These are phyloP conservation scores for Fratercula arctica DNA, from an alignment of 2,797 vertebrate species.

Conservation along the genomic window DNA sequence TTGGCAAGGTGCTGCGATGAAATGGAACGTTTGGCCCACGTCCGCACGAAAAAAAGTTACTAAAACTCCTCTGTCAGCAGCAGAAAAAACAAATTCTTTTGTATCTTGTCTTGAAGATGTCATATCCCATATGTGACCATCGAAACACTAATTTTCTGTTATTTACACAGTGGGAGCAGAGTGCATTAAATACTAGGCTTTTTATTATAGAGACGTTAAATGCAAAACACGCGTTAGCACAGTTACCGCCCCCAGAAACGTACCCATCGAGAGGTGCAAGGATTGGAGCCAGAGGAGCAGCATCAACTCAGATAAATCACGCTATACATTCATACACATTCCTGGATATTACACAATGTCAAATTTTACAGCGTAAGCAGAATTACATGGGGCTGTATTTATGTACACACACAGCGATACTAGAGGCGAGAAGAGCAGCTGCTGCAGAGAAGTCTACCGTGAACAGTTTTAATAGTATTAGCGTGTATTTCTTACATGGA, in stretches of 20 bases:
- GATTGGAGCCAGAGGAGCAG: not conserved
- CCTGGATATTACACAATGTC: not conserved
- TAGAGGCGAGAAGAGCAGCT: not conserved
- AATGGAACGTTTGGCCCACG: not conserved
- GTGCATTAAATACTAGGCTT: not conserved
- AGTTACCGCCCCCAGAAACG: not conserved
- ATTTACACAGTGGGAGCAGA: not conserved
- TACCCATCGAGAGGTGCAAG: not conserved
- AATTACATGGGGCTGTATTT: not conserved
- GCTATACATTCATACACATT: not conserved
- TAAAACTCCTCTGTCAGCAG: not conserved
- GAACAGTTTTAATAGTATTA: not conserved
- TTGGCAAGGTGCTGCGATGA: not conserved
- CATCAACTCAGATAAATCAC: not conserved
- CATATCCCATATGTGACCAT: not conserved
- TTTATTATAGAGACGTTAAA: not conserved
- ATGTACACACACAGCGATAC: rapidly evolving
- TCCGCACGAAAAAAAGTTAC: not conserved
- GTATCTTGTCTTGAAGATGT: not conserved
- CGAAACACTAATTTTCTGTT: not conserved
- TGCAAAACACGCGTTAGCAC: not conserved
- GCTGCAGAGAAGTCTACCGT: not conserved
- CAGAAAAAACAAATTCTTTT: not conserved
- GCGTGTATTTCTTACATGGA: rapidly evolving
- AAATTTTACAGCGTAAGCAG: not conserved